Base-by-base conservation (phyloP, 2,113 vertebrate species). In the Platysteira castanea region DNA sequence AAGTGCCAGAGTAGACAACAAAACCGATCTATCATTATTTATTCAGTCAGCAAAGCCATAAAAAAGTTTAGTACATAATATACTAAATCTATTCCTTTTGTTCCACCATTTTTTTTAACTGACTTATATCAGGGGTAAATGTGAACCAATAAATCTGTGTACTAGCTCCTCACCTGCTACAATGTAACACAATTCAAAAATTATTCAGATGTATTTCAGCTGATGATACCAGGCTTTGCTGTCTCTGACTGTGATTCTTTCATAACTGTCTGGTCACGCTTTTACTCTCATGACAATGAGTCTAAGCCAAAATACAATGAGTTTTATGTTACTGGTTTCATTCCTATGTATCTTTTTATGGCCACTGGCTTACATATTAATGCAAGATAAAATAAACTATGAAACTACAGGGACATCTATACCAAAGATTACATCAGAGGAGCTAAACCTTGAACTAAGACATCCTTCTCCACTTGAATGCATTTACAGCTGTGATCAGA, bases 101-200 rank as follows among this genome's bases (percentile, higher is more conserved):
- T 89, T 91, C n/a, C 39, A 75, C 80, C 65, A 35, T 93, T 94
- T 84, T 50, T 89, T 95, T 95, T 95, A 79, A 91, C 80, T 87
- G 87, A 91, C 61, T 96, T 94, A 85, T 64, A 75, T 41, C 9
- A 27, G 26, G 53, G n/a, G 57, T 87, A 91, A 89, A 93, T 64
- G 37, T 78, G 42, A 95, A 64, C 31, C 37, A 69, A 87, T 95
- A 94, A 94, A 95, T 95, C 81, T 73, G 12, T 74, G 35, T 57
- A 87, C 89, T 53, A 65, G 41, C 39, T 87, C 37, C 46, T 89
- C 44, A 84, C 74, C 53, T 89, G 49, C 84, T 87, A 87, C 57
- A 28, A 49, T 30, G 19, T 52, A 86, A 54, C 10, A 24, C 19
- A 26, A 30, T 78, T 77, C 44, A 59, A 74, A 81, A 89, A 93